Conservation (phyloP, 2,797 vertebrate genomes). For the Thalassophryne amazonica region DNA sequence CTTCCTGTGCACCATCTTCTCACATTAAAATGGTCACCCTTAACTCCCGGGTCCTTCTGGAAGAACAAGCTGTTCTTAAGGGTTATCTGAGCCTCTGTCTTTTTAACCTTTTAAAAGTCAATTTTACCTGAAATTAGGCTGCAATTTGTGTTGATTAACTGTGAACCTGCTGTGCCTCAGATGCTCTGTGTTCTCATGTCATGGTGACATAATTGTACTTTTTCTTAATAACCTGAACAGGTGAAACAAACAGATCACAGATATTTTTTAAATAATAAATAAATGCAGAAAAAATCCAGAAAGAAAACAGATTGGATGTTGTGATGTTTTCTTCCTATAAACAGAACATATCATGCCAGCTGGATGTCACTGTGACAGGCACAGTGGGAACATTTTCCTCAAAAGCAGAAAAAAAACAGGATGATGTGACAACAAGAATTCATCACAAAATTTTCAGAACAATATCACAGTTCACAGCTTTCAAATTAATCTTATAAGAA, state of each 20-base stretch:
- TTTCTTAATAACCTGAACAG: no score
- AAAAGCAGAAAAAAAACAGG: neutral
- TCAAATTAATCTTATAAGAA: no score
- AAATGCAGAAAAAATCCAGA: no score
- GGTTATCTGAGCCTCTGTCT: neutral
- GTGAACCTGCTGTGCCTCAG: neutral
- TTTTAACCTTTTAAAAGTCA: conserved; percentile 2
- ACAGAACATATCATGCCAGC: neutral
- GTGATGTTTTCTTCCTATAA: neutral
- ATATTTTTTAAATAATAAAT: no score
- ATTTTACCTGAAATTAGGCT: conserved; percentile 11
- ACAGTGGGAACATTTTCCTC: neutral
- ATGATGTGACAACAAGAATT: neutral
- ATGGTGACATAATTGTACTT: neutral
- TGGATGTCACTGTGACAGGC: neutral
- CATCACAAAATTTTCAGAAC: neutral
- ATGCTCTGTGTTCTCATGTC: no score
- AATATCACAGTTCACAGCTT: neutral
- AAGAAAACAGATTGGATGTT: neutral
- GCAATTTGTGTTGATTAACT: conserved; percentile 5
- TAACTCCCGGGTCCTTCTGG: no score
- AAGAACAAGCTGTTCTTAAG: no score
- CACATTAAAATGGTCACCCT: no score
- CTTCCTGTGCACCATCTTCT: no score
- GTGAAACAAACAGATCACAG: no score